Base-by-base conservation (phyloP, 2,113 vertebrate species). In the Sceloporus undulatus region DNA sequence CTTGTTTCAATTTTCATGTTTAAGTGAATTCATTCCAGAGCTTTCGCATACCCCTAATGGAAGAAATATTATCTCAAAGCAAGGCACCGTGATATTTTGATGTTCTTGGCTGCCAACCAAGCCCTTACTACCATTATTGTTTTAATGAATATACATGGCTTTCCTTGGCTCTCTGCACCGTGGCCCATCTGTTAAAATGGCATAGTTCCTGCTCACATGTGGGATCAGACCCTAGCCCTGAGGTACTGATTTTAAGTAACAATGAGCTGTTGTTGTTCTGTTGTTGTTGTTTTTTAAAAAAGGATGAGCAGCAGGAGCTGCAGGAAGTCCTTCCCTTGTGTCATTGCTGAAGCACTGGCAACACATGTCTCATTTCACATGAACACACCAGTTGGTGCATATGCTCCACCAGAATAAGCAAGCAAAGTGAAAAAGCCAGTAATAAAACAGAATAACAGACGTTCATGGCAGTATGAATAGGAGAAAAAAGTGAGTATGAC, bases 121-220 rank as follows among this genome's bases (percentile, higher is more conserved):
- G 93, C 95, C 95, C 95, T 91, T 91, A 90, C 85, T 93, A 92
- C 88, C 66, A 0, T 71, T 86, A 65, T 86, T 87, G 82, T 90
- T 85, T 79, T 59, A 0, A 95, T 96, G 92, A 94, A 94, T 95
- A 94, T 94, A 94, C 92, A 95, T 94, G 93, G 81, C 16, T 93
- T 94, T 94, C 87, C 84, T 94, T 95, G 93, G 94, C 92, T 94
- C 77, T 86, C 92, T 94, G 80, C 13, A 16, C 87, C 3, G 10
- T 88, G 91, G 90, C 94, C 95, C 95, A 96, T 96, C 95, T 96
- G 95, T 92, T 92, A 90, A 86, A 66, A 93, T 96, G 95, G 95
- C 95, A 92, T n/a, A 0, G 85, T 94, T 95, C 92, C 95, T 94
- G 91, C 92, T 92, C 29, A 0, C 94, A 93, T 94, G 93, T 92